A percentile compares a stretch with the other conserved stretches of the same genome.
phyloP scores from a whole-genome alignment of 2,113 vertebrate genomes.

The Podarcis muralis region DNA sequence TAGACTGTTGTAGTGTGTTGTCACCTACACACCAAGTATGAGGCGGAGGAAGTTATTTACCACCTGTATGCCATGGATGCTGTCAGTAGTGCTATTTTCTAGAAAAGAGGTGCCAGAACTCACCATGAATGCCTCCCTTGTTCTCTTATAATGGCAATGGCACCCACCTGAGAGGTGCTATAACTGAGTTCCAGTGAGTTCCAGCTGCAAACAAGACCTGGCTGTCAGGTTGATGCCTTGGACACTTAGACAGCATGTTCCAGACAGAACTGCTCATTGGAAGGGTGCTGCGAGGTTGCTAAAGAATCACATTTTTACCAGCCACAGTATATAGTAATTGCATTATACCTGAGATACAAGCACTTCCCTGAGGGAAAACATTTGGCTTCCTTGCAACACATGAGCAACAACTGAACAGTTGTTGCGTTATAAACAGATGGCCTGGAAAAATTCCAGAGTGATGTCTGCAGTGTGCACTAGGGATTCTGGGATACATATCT shows the following conservation, averaged over 20 bases:
- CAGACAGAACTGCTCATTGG: background rate
- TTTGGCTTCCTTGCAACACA: background rate
- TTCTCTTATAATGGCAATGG: too few relatives aligned
- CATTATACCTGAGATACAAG: background rate
- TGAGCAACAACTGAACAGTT: background rate
- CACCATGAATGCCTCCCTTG: too few relatives aligned
- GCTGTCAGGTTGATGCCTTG: background rate
- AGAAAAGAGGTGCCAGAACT: too few relatives aligned
- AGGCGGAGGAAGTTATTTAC: background rate
- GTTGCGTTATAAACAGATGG: background rate
- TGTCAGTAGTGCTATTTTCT: background rate
- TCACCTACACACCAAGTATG: background rate
- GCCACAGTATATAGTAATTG: background rate
- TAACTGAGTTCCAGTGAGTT: too few relatives aligned
- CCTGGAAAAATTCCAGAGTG: background rate
- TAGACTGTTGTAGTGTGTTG: too few relatives aligned
- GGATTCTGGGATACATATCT: background rate
- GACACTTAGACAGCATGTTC: background rate
- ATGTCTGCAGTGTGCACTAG: background rate
- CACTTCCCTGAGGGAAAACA: background rate
- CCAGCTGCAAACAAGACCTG: too few relatives aligned
- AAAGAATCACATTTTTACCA: background rate
- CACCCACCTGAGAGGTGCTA: too few relatives aligned
- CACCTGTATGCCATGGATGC: background rate
- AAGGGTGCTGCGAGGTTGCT: background rate